These are phyloP conservation scores for Schrankia costaestrigalis DNA, from an alignment of 2,888 invertebrate species.

Conservation along the genomic window DNA sequence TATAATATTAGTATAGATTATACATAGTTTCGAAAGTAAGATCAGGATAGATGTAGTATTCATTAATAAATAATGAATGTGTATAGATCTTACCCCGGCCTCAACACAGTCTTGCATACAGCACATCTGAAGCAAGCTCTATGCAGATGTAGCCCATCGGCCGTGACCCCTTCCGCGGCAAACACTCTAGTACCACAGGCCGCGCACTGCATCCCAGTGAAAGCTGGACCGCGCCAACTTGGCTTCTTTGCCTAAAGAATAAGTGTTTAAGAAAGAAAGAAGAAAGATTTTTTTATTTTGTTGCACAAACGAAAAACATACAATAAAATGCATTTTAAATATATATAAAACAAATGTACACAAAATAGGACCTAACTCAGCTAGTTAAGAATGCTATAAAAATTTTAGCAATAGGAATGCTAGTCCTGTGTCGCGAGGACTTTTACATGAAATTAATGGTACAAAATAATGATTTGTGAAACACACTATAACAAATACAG, in stretches of 20 bases:
- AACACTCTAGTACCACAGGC: slow-evolving; percentile 95
- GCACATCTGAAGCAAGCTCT: slow-evolving; percentile 96
- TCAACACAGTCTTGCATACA: slow-evolving; percentile 91
- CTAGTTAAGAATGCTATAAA: too few species aligned
- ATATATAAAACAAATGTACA: too few species aligned
- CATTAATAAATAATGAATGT: neutral
- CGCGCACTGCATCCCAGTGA: slow-evolving; percentile 82
- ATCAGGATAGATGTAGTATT: neutral
- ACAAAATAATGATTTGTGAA: too few species aligned
- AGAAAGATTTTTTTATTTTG: neutral
- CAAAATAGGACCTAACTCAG: too few species aligned
- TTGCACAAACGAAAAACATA: too few species aligned
- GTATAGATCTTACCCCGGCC: slow-evolving; percentile 81
- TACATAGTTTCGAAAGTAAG: neutral
- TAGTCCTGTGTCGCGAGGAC: too few species aligned
- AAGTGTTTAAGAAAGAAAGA: neutral
- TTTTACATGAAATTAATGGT: too few species aligned
- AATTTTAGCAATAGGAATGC: too few species aligned
- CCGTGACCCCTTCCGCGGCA: slow-evolving; percentile 92
- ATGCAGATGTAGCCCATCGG: slow-evolving; percentile 94
- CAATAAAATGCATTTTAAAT: too few species aligned
- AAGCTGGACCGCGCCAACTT: slow-evolving; percentile 58
- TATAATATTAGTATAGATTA: too few species aligned
- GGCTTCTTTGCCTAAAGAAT: slow-evolving; percentile 38
- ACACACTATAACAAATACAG: too few species aligned